Conservation (phyloP, 1,140 invertebrate genomes). For the Leguminivora glycinivorella region DNA sequence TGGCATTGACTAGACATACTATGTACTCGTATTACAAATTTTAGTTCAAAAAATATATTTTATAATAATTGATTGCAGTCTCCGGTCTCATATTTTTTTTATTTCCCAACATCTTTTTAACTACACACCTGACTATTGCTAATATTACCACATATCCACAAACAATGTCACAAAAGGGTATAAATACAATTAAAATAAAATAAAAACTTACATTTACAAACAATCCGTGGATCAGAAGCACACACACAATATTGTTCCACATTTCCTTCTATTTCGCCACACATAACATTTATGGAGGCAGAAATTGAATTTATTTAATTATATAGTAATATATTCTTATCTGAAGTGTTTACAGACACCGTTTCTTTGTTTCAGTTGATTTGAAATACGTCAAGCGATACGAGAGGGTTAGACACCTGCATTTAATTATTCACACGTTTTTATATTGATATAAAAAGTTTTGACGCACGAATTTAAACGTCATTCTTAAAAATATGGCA, state of each 20-base stretch:
- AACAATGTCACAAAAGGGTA: not conserved
- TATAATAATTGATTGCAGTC: no score
- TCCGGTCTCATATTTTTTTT: no score
- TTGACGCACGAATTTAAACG: no score
- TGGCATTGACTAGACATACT: no score
- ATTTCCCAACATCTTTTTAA: no score
- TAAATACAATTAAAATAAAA: not conserved
- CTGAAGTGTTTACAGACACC: not conserved
- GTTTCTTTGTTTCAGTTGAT: not conserved
- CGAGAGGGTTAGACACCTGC: not conserved
- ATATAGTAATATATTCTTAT: constrained; percentile 4
- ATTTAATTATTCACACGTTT: not conserved
- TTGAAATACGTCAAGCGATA: not conserved
- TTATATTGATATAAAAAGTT: not conserved
- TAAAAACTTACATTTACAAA: not conserved
- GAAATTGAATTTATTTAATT: not conserved
- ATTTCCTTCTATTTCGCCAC: not conserved
- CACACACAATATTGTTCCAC: not conserved
- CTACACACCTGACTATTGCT: not conserved
- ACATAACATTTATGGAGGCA: not conserved
- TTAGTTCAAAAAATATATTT: no score
- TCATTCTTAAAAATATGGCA: no score
- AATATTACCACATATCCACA: not conserved
- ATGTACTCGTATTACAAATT: no score
- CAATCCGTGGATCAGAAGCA: not conserved